Percentiles rank a stretch among this genome's conserved stretches.
These are phyloP conservation scores for Hemibagrus wyckioides DNA, from an alignment of 2,113 vertebrate species.

Conservation along the genomic window DNA sequence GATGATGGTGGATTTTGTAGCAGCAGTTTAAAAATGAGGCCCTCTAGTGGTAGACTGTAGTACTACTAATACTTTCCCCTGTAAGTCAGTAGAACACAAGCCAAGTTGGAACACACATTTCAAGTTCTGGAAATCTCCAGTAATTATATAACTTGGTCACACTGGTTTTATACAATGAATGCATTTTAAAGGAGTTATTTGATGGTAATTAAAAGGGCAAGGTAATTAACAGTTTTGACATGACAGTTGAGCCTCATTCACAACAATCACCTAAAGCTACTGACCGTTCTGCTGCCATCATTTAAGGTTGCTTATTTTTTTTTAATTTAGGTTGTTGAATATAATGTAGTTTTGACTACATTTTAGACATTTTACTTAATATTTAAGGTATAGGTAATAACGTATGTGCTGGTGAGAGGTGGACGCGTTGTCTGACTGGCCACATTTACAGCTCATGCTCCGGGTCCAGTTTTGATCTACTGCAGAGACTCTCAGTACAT, in stretches of 20 bases:
- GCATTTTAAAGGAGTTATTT: too few species aligned
- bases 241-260: not conserved
- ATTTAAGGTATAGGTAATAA: too few species aligned
- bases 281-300: not conserved
- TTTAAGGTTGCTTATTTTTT: too few species aligned
- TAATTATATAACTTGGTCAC: not conserved
- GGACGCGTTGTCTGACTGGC: not conserved
- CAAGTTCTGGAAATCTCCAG: too few species aligned
- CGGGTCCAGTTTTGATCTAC: not conserved
- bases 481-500: not conserved
- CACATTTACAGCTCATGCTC: not conserved
- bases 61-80: not conserved
- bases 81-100: not conserved
- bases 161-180: not conserved
- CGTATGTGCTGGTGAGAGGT: not conserved
- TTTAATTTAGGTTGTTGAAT: too few species aligned
- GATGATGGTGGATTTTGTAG: not conserved
- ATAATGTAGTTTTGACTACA: too few species aligned
- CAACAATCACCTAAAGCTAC: not conserved
- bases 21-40: not conserved
- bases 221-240: too few species aligned
- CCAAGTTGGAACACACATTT: not conserved
- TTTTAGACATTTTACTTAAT: too few species aligned
- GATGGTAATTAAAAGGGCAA: too few species aligned
- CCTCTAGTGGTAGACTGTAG: not conserved